Evolutionary conservation across 2,888 invertebrate species (phyloP), one percentile per base, ranked within the genome.

Genomic region (Drosophila limbata): DNA sequence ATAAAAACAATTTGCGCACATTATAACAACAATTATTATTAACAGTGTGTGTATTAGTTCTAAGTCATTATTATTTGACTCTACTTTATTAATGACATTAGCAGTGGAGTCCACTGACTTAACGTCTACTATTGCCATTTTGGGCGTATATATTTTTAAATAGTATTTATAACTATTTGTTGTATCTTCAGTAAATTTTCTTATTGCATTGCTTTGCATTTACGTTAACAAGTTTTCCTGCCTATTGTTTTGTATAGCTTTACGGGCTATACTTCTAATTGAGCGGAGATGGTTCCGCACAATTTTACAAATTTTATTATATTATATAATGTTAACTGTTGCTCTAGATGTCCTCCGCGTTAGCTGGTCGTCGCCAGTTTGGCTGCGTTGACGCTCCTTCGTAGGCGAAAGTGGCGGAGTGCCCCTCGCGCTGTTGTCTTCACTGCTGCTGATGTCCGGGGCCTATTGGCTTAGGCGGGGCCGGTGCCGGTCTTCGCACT

Each of bases 381-480:
- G 60, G 51, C 17, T 37, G 19, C 19, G 63, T 55, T 55, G 63
- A 55, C 48, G 42, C 10, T 63, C 52, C 63, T 40, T 55, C 55
- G 63, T 11, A 9, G 53, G 63, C 40, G 55, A 33, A 56, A 33
- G 48, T 8, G 53, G 53, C 39, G 62, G 62, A 0, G 33, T 62
- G 53, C 47, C 44, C 10, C 52, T 37, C 62, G 10, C 39, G 25
- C 61, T 28, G n/a, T 39, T 17, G 37, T 37, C 37, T 40, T 11
- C 25, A 1, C 40, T 40, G 53, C 53, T 53, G 40, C 15, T 40
- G 39, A 8, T 52, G 21, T 53, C 40, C 40, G 25, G 15, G 52
- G 52, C 52, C 52, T 52, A 28, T 52, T 21, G 28, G 57, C 39
- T 48, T 31, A 48, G 57, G 48, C 57, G 39, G 39, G 10, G 11